Base-by-base conservation (phyloP, 2,888 invertebrate genomes). In the Strigamia transsilvanica region DNA sequence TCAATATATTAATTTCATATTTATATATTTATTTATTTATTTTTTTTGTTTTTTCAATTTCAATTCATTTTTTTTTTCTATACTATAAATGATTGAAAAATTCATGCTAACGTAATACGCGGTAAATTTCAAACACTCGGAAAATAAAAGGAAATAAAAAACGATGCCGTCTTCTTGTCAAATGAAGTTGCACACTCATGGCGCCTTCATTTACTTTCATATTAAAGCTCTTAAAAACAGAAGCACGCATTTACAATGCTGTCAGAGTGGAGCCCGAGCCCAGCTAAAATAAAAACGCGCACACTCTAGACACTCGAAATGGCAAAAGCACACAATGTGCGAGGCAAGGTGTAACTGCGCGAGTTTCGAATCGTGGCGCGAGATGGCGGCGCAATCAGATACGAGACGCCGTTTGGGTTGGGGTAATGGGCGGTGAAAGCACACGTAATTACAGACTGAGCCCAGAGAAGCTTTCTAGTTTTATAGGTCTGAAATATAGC, bases 151-250 rank as follows among this genome's bases (percentile, higher is more conserved):
- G 23, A 77, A 77, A 23, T 4, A 21, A 23, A 21, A n/a, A 1
- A 21, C 3, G 12, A 5, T 77, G 77, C 32, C 77, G 23, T 56
- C 56, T 56, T 56, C 56, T 56, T 56, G 56, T 56, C 56, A 56
- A 56, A 77, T 38, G 42, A 42, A 23, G 42, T 23, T 80, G 80
- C 80, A 46, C 46, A 80, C 42, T 80, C 80, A 80, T 80, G 80
- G 46, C 23, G 80, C 80, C 13, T 80, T 80, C 80, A 80, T 80
- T 80, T 80, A 80, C 51, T 80, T 80, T 80, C 56, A 80, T 80
- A 80, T 80, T 80, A 80, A 80, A 80, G 80, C 80, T 80, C 21
- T 80, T 80, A 80, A 80, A 80, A 80, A 80, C 80, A 80, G 51
- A 80, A 27, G 80, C 21, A 23, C 23, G 80, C 46, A 80, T 80